These are phyloP conservation scores for Sebastes matsubarae DNA, from an alignment of 2,797 vertebrate species.

Conservation along the genomic window DNA sequence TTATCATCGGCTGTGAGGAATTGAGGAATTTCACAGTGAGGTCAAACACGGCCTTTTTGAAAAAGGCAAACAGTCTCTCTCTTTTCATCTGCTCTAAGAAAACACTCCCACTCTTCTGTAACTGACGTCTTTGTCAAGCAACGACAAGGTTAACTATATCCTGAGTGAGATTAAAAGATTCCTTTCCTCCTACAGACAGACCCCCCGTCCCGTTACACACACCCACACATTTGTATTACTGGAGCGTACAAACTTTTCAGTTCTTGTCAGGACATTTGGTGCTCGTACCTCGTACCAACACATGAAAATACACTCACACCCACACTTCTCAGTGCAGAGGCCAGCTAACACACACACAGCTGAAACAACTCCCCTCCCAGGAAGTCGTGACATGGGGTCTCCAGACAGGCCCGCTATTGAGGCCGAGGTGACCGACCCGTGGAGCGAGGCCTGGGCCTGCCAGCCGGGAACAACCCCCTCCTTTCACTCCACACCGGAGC, in stretches of 20 bases:
- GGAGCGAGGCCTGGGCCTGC: conserved; percentile 20
- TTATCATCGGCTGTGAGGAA: conserved; percentile 40
- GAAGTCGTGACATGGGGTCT: conserved; percentile 64
- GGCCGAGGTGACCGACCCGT: conserved; percentile 23
- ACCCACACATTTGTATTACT: not conserved
- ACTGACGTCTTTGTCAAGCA: conserved; percentile 38
- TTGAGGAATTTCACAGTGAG: conserved; percentile 45
- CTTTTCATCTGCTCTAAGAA: conserved; percentile 42
- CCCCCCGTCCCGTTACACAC: not conserved
- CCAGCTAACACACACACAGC: conserved; percentile 45
- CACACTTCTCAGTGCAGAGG: conserved; percentile 22
- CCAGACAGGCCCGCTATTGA: conserved; percentile 68
- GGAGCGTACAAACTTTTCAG: not conserved
- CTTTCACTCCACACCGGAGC: conserved; percentile 55
- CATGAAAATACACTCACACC: not conserved
- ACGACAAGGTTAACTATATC: conserved; percentile 48
- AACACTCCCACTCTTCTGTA: conserved; percentile 53
- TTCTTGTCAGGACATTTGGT: conserved; percentile 1
- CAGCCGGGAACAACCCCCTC: conserved; percentile 60
- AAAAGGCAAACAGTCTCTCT: conserved; percentile 37
- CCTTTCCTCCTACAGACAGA: conserved; percentile 6
- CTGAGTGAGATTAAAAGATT: conserved; percentile 45
- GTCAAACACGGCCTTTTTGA: conserved; percentile 35
- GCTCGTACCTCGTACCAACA: not conserved
- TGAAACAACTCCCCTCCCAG: conserved; percentile 76